Conservation (phyloP, 2,888 invertebrate species). For the Ichneumoninae sp. region DNA sequence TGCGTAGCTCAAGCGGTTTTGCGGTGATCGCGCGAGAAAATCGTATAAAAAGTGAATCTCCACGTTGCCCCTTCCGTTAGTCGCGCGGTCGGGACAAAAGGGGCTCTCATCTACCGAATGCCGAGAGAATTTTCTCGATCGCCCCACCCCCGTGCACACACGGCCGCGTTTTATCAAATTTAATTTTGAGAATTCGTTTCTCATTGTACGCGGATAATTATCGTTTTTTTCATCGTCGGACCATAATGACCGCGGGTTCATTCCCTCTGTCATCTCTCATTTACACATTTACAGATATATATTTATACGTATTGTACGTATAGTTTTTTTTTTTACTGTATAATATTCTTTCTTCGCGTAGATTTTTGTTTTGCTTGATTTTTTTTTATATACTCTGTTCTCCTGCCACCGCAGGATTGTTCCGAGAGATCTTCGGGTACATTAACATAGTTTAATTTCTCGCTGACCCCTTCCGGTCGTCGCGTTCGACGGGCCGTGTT, state of each 20-base stretch:
- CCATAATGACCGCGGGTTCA: slow-evolving; percentile 23
- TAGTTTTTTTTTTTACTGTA: slow-evolving; percentile 4
- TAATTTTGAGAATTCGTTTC: slow-evolving; percentile 26
- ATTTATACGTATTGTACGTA: slow-evolving; percentile 2
- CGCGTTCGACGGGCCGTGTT: slow-evolving; percentile 61
- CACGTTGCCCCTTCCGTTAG: slow-evolving; percentile 56
- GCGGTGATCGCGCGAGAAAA: slow-evolving; percentile 63
- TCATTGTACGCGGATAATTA: slow-evolving; percentile 6
- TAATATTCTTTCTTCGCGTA: slow-evolving; percentile 25
- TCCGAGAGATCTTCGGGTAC: slow-evolving; percentile 24
- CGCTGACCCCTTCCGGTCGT: slow-evolving; percentile 71
- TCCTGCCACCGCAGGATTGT: not conserved
- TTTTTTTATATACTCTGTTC: slow-evolving; percentile 1
- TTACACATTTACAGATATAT: slow-evolving; percentile 17
- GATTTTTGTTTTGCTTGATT: not conserved
- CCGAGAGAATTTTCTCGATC: slow-evolving; percentile 47
- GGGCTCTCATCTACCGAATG: slow-evolving; percentile 14
- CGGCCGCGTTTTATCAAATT: slow-evolving; percentile 34
- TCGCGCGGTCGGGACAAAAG: slow-evolving; percentile 52
- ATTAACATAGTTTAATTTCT: slow-evolving; percentile 27
- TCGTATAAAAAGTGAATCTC: slow-evolving; percentile 77
- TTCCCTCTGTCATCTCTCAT: slow-evolving; percentile 19
- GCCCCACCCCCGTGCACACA: slow-evolving; percentile 17
- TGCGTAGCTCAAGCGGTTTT: slow-evolving; percentile 34
- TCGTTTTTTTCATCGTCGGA: slow-evolving; percentile 12